Evolutionary conservation across 2,113 vertebrate species (phyloP).

Genomic region (Rhodinocichla rosea): DNA sequence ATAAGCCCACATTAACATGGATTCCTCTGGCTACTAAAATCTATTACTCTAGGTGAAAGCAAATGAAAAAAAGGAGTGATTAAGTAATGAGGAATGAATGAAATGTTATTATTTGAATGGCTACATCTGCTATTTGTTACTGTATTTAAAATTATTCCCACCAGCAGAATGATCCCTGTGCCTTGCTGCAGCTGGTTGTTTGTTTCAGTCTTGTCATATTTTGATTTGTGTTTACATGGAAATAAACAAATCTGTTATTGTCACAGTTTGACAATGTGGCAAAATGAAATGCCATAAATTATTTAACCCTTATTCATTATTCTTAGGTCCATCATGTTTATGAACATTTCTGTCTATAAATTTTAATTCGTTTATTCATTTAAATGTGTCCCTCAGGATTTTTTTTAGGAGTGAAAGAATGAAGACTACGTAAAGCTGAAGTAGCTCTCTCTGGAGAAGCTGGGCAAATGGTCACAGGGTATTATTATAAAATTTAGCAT

Average conservation of each 20-base stretch:
- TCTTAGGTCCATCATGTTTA: constrained; percentile 5
- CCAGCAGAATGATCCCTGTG: neutral
- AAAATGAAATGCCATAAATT: constrained; percentile 43
- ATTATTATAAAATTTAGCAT: neutral
- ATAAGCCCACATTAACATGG: neutral
- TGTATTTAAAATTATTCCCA: constrained; percentile 3
- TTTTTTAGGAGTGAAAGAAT: neutral
- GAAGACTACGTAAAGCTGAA: neutral
- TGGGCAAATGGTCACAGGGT: neutral
- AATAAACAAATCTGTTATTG: constrained; percentile 39
- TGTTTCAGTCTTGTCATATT: constrained; percentile 10
- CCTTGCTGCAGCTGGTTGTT: neutral
- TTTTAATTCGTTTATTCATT: constrained; percentile 30
- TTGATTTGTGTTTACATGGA: constrained; percentile 10
- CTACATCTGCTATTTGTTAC: neutral
- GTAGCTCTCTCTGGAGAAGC: neutral
- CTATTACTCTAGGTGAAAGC: neutral
- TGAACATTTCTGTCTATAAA: constrained; percentile 3
- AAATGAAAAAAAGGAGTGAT: neutral
- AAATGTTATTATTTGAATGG: neutral
- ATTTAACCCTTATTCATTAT: constrained; percentile 37
- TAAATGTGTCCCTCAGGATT: neutral
- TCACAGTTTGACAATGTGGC: constrained; percentile 28
- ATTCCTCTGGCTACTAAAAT: neutral
- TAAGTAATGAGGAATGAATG: neutral